phyloP scores from a whole-genome alignment of 2,113 vertebrate genomes.

The Pithys albifrons region DNA sequence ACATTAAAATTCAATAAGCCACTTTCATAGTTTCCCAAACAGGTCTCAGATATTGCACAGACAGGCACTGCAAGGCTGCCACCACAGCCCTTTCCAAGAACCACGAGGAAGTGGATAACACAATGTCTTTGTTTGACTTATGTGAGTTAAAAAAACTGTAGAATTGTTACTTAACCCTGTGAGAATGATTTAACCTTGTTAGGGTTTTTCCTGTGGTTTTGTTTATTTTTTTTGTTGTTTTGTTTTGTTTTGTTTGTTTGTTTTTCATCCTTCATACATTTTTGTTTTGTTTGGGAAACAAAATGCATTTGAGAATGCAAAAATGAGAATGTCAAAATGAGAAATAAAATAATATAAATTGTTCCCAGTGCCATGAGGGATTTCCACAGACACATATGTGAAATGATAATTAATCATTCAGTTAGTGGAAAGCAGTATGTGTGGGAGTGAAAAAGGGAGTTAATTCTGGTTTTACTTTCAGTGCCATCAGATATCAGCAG shows the following conservation, averaged over 20 bases:
- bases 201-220: fast-evolving
- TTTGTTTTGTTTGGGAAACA: neutral
- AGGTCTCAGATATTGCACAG: constrained; percentile 33
- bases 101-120: neutral
- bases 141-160: neutral
- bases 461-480: neutral
- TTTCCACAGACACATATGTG: neutral
- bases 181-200: neutral
- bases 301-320: neutral
- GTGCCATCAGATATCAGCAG: neutral
- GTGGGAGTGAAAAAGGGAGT: neutral
- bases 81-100: neutral
- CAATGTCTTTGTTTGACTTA: constrained; percentile 9
- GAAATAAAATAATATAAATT: neutral
- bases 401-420: neutral
- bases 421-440: neutral
- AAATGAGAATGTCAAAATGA: no score
- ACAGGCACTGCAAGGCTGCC: neutral
- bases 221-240: no score
- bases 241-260: neutral
- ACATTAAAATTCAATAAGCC: constrained; percentile 74
- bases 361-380: neutral
- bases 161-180: neutral
- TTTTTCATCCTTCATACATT: neutral
- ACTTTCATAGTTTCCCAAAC: constrained; percentile 45